Conservation (phyloP, 2,113 vertebrate genomes). For the Gymnogyps californianus region DNA sequence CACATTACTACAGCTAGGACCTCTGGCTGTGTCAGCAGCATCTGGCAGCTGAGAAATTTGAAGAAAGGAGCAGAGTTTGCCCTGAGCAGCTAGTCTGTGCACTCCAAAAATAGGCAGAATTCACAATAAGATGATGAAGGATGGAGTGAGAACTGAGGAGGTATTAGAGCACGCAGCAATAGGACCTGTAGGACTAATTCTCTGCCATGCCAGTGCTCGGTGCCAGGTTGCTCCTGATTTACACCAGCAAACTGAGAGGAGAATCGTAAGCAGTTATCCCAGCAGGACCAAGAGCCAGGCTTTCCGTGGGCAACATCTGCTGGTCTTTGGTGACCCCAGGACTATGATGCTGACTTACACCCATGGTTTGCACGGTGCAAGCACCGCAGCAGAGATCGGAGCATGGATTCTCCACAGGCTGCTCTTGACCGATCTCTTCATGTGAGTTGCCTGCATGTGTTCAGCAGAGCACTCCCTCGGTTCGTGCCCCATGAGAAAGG, state of each 20-base stretch:
- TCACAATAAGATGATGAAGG: neutral
- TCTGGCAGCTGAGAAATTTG: conserved; percentile 10
- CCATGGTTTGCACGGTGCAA: neutral
- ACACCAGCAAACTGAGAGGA: neutral
- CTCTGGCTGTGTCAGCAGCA: conserved; percentile 13
- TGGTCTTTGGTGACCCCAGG: neutral
- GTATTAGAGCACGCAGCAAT: neutral
- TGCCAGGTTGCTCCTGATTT: neutral
- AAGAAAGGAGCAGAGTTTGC: neutral
- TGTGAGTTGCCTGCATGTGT: neutral
- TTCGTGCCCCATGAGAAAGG: neutral
- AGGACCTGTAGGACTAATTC: neutral
- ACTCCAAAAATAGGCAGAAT: neutral
- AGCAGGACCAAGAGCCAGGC: neutral
- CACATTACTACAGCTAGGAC: neutral
- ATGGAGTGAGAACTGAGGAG: neutral
- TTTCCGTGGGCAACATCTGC: neutral
- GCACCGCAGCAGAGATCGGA: neutral
- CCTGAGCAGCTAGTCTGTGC: neutral
- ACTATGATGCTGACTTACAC: neutral
- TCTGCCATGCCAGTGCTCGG: neutral
- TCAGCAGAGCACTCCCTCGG: neutral
- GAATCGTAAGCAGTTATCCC: neutral
- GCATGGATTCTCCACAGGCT: neutral
- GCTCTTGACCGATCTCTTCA: neutral